Evolutionary conservation across 2,797 vertebrate genomes (phyloP), one percentile per base, ranked within the genome.

Genomic region (Sebastes matsubarae): DNA sequence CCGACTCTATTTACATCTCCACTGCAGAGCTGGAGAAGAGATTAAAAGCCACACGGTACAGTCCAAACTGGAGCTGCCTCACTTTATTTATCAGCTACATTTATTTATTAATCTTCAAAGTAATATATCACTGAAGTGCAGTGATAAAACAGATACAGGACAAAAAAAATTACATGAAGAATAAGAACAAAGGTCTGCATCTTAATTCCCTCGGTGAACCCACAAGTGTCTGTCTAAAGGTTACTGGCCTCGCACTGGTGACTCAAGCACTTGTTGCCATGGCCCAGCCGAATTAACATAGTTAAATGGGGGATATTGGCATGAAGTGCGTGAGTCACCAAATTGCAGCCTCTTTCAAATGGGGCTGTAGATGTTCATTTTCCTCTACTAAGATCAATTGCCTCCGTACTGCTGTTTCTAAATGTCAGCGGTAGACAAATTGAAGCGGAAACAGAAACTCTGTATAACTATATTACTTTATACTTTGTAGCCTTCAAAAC

Each of bases 281-380:
- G 79, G 87, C 60, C 84, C 46, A 61, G 80, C 80, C 82, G 79
- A 90, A 87, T 90, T 75, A 78, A 59, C 75, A 65, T 59, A 73
- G 84, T 89, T 86, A 90, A 90, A 90, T 87, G 83, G 87, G 84
- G 84, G 83, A 90, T 86, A 89, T 91, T 59, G 52, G 88, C 82
- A 60, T 72, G 68, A 87, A 89, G 82, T 50, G 85, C 3, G 14
- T 92, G 92, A 93, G 84, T 93, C 92, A 94, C 87, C 88, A 91
- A 91, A 91, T 89, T 87, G 81, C 79, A 83, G 88, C 80, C 82
- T 86, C 89, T 89, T 88, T 82, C 67, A 83, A 57, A 87, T 30
- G 74, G 18, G 54, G 79, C 79, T 55, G 77, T 79, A 68, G 80
- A 89, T 91, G 85, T 83, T 90, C 84, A 86, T 87, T 93, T 92